Conservation (phyloP, 2,888 invertebrate genomes). For the Melieria picta region DNA sequence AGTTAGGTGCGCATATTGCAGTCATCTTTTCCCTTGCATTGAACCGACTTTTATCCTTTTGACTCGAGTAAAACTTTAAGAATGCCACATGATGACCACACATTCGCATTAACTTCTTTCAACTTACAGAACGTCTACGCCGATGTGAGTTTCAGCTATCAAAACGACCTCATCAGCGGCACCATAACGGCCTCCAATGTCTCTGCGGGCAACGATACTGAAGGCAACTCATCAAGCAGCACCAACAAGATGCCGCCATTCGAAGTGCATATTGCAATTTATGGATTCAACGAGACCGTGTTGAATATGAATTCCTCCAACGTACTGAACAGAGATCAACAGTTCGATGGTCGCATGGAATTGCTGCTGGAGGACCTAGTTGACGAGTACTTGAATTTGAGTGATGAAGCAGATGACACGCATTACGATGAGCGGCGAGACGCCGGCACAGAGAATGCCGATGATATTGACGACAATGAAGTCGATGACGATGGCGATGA, state of each 20-base stretch:
- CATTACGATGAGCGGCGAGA: background rate
- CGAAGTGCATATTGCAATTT: slow-evolving; percentile 55
- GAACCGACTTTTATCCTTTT: too few species aligned
- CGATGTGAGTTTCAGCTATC: slow-evolving; percentile 55
- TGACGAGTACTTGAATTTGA: background rate
- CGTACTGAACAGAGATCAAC: slow-evolving; percentile 51
- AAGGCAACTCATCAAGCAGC: background rate
- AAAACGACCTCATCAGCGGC: slow-evolving; percentile 53
- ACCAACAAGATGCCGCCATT: slow-evolving; percentile 39
- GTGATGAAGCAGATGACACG: background rate
- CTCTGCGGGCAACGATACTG: background rate
- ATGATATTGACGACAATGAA: slow-evolving; percentile 39
- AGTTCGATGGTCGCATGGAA: slow-evolving; percentile 47
- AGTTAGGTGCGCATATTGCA: too few species aligned
- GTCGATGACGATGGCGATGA: slow-evolving; percentile 37
- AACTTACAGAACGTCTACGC: slow-evolving; percentile 53
- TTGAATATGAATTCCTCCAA: slow-evolving; percentile 47
- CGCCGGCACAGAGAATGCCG: slow-evolving; percentile 22
- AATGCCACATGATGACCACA: too few species aligned
- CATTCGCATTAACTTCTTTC: too few species aligned
- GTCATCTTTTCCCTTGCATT: too few species aligned
- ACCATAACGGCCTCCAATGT: slow-evolving; percentile 45
- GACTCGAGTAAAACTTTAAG: too few species aligned
- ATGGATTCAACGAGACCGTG: slow-evolving; percentile 52
- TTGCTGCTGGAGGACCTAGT: background rate